Evolutionary conservation across 2,888 invertebrate genomes (phyloP).

Genomic region (Axea sp.): DNA sequence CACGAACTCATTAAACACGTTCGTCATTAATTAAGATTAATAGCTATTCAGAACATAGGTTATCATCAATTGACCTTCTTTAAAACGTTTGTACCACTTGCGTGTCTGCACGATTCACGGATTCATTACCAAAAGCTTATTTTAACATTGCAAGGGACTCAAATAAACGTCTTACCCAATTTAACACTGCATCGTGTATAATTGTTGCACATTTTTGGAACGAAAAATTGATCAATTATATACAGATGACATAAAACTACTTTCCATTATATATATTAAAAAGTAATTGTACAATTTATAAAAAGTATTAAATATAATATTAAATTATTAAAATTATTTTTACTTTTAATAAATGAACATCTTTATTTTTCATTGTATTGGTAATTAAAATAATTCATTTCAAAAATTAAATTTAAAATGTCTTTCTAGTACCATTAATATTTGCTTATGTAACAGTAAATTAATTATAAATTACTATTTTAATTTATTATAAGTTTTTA

Average conservation of each 20-base stretch:
- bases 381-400: too few species aligned
- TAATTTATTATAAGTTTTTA: not conserved
- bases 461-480: too few species aligned
- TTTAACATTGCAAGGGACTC: slow-evolving; percentile 32
- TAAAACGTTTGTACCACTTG: slow-evolving; percentile 28
- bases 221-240: slow-evolving; percentile 6
- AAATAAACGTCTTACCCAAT: slow-evolving; percentile 7
- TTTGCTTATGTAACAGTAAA: too few species aligned
- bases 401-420: too few species aligned
- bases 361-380: too few species aligned
- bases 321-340: too few species aligned
- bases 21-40: slow-evolving; percentile 45
- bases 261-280: not conserved
- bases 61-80: slow-evolving; percentile 47
- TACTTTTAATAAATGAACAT: too few species aligned
- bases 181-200: slow-evolving; percentile 11
- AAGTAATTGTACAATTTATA: not conserved
- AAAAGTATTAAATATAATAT: too few species aligned
- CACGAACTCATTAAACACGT: slow-evolving; percentile 25
- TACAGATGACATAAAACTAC: not conserved
- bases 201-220: slow-evolving; percentile 20
- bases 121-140: slow-evolving; percentile 38
- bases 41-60: slow-evolving; percentile 25
- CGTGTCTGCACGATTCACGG: slow-evolving; percentile 18
- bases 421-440: too few species aligned